Base-by-base conservation (phyloP, 2,797 vertebrate genomes). In the Centroberyx gerrardi region DNA sequence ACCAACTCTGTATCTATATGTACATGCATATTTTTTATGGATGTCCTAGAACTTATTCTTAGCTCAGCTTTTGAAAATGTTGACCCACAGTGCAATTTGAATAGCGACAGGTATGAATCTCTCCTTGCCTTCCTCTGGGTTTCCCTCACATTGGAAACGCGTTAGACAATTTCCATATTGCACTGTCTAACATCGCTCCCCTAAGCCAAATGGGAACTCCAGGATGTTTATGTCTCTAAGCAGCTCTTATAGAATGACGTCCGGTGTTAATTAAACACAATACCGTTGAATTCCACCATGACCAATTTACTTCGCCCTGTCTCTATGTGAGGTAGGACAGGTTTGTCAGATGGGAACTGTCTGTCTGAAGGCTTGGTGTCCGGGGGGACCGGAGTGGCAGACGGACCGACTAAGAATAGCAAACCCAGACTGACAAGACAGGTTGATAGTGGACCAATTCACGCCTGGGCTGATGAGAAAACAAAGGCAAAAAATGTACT, bases 261-360 rank as follows among this genome's bases (percentile, higher is more conserved):
- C 68, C 3, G 14, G 82, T 80, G 85, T 85, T 92, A 92, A 92
- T 90, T 90, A 92, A 90, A 90, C 84, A 84, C 80, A 73, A 72
- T 56, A 38, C 68, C 44, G 52, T 65, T 75, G 75, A 90, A 90
- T 92, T 88, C 87, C 83, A 78, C 87, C 77, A 84, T 86, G 87
- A 88, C 86, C 87, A 87, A 90, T 92, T 92, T 90, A 87, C 76
- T 81, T 48, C 42, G 51, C 54, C 74, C 73, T 76, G 86, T 78
- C 71, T 80, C 82, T 58, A 59, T 62, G 69, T 49, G 38, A 83
- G 60, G 67, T 72, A 82, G 52, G 62, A 81, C 65, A 42, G 38
- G 62, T 80, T 55, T 77, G 80, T 87, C 88, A 81, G 66, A 70
- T 69, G 81, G 85, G 89, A 84, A 87, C 64, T 42, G 70, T 85